Conservation (phyloP, 2,113 vertebrate genomes). For the Pygathrix nemaeus region DNA sequence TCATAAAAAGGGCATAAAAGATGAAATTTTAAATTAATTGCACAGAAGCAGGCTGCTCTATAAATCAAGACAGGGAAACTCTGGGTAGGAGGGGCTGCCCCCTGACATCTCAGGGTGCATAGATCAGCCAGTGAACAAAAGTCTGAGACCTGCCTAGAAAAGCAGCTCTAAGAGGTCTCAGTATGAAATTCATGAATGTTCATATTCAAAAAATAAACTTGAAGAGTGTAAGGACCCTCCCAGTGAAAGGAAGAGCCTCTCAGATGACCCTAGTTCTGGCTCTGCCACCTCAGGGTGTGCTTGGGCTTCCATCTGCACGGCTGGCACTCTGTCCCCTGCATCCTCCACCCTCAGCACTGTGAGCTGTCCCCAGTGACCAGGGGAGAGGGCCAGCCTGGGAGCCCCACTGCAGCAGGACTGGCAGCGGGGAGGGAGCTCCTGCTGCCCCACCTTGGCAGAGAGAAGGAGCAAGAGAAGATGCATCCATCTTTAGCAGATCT, state of each 20-base stretch:
- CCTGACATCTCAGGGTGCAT: not conserved
- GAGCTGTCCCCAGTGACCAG: not conserved
- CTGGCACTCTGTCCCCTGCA: not conserved
- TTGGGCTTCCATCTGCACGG: not conserved
- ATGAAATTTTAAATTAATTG: not conserved
- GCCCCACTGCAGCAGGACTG: not conserved
- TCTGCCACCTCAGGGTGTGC: not conserved
- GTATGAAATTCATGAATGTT: not conserved
- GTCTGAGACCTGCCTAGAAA: not conserved
- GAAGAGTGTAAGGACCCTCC: not conserved
- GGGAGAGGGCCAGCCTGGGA: not conserved
- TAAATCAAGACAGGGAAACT: not conserved
- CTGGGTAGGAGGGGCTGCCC: not conserved
- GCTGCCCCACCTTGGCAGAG: fast-evolving
- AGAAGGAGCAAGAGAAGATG: not conserved
- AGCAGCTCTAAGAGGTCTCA: not conserved
- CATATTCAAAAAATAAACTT: not conserved
- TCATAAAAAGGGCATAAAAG: not conserved
- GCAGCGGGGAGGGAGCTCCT: not conserved
- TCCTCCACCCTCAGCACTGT: not conserved
- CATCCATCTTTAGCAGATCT: not conserved
- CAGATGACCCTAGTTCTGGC: not conserved
- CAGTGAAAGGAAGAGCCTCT: not conserved
- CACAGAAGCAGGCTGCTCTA: not conserved
- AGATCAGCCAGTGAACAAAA: not conserved